Conservation (phyloP, 53 echinoderm and acorn worm genomes). For the Actinopyga echinites region DNA sequence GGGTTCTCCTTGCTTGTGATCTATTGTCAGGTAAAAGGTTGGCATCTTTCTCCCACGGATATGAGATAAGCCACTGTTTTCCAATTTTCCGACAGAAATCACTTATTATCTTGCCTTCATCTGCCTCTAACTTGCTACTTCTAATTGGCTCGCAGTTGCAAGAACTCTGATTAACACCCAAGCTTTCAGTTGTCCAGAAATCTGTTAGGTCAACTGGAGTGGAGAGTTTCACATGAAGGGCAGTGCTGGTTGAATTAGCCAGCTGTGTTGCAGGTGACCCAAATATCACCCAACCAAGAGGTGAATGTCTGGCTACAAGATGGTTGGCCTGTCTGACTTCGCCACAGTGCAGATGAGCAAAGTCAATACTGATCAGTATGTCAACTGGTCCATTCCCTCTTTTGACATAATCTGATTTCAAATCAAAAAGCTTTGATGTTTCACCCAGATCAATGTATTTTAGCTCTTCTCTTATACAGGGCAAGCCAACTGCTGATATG, state of each 20-base stretch:
- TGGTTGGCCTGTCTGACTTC: constrained; percentile 31
- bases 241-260: neutral
- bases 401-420: constrained; percentile 1
- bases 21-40: constrained; percentile 62
- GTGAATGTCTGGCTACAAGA: constrained; percentile 46
- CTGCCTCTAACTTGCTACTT: constrained; percentile 47
- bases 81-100: constrained; percentile 50
- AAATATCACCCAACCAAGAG: constrained; percentile 66
- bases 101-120: constrained; percentile 38
- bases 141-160: constrained; percentile 45
- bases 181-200: constrained; percentile 60
- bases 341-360: constrained; percentile 45
- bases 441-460: constrained; percentile 12
- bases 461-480: constrained; percentile 46
- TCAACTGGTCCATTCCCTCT: constrained; percentile 45
- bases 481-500: constrained; percentile 55
- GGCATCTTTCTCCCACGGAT: constrained; percentile 71
- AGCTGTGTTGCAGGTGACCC: constrained; percentile 22
- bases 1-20: constrained; percentile 47
- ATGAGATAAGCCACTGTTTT: constrained; percentile 63
- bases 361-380: constrained; percentile 46
- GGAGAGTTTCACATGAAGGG: constrained; percentile 47
- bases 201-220: constrained; percentile 54
- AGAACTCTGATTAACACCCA: constrained; percentile 38
- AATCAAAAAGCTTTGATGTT: neutral